Evolutionary conservation across 2,888 invertebrate genomes (phyloP), one percentile per base, ranked within the genome.

Genomic region (Lepidochrysops patricia): DNA sequence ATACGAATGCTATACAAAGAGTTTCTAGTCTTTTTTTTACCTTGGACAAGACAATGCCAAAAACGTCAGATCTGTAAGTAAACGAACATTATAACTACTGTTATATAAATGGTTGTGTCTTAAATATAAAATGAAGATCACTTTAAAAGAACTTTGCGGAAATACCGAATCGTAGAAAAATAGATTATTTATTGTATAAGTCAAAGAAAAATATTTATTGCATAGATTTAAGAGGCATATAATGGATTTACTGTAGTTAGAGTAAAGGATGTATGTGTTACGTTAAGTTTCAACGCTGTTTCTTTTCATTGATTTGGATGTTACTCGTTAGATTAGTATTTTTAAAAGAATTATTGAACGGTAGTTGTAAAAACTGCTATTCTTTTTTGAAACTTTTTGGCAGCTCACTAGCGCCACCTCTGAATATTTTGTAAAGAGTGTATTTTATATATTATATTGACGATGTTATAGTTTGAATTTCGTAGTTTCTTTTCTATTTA

Each of bases 181-280:
- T 75, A 86, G 84, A 85, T 83, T 82, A 87, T 87, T 87, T 86
- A 86, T 87, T 81, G 73, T 69, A 63, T 80, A 86, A 83, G 83
- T 73, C 76, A 84, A 86, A 84, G 82, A 84, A 87, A 84, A 84
- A 88, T 89, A 89, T 89, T 89, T 89, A 89, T 88, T 86, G 81
- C 77, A 67, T 79, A 84, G 81, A 57, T 57, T 56, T 83, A 83
- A 82, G 82, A 72, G 68, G 82, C 80, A 83, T 86, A 69, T 83
- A 87, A 82, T 76, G 84, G 63, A 59, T 85, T 84, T 84, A 85
- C 84, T 84, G 83, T 85, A 86, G 86, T 69, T 79, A 80, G 79
- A 64, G 57, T 64, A 68, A 68, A 72, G 66, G 64, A 66, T 66
- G 69, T 65, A 66, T 66, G 64, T 69, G 68, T 69, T 69, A 61